A percentile compares a stretch with the other conserved stretches of the same genome.
Conservation (phyloP, 2,888 invertebrate species). For the Agelastica alni region DNA sequence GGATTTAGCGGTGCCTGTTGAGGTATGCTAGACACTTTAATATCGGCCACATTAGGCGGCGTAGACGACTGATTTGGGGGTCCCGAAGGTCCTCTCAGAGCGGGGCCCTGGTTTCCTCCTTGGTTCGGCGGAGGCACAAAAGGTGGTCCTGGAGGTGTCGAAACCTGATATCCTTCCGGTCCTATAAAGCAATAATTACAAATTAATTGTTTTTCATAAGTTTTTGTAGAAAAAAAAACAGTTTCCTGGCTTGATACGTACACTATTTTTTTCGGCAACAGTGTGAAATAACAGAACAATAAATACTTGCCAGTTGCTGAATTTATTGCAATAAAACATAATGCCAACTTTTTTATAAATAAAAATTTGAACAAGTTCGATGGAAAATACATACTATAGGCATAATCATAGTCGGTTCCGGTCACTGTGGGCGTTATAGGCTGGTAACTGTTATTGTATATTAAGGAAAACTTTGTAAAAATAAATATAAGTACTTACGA, state of each 20-base stretch:
- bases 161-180: slow-evolving; percentile 49
- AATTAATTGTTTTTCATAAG: too few relatives aligned
- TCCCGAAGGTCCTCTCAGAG: slow-evolving; percentile 51
- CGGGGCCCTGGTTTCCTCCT: slow-evolving; percentile 52
- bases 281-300: too few relatives aligned
- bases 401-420: slow-evolving; percentile 21
- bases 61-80: slow-evolving; percentile 57
- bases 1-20: slow-evolving; percentile 47
- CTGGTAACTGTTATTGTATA: slow-evolving; percentile 26
- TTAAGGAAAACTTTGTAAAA: slow-evolving; percentile 25
- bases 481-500: too few relatives aligned
- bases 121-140: slow-evolving; percentile 51
- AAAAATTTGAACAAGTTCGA: too few relatives aligned
- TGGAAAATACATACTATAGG: slow-evolving; percentile 17
- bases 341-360: slow-evolving; percentile 3
- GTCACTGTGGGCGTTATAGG: slow-evolving; percentile 24
- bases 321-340: neutral
- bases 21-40: slow-evolving; percentile 51
- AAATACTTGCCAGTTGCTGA: neutral
- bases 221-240: too few relatives aligned
- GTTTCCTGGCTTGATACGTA: too few relatives aligned
- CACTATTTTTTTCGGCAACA: too few relatives aligned
- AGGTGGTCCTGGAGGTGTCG: slow-evolving; percentile 39
- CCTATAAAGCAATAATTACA: slow-evolving; percentile 40
- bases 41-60: slow-evolving; percentile 51